Evolutionary conservation across 2,888 invertebrate genomes (phyloP), one percentile per base, ranked within the genome.

Genomic region (Leucophenga maculata): DNA sequence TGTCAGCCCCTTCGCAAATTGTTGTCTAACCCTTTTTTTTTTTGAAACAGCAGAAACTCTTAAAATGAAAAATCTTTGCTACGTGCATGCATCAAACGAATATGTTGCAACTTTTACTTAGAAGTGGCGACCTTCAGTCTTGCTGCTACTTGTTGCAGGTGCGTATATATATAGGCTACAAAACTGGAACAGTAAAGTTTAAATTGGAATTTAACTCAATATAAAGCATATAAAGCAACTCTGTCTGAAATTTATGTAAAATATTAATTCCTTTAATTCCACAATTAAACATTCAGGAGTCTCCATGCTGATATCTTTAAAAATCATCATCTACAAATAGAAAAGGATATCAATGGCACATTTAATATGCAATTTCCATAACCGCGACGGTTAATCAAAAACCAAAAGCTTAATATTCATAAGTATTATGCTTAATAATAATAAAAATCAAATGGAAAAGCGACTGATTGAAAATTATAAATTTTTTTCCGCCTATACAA

Each of bases 51-150:
- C n/a, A 14, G 6, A 50, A 50, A 50, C 8, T 1, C 50, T n/a
- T n/a, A 16, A n/a, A n/a, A 16, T 1, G 11, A 3, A 39, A 39
- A 39, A 39, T 39, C 39, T 39, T 39, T 50, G 65, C 59, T 70
- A 74, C 77, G 75, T 79, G 82, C 75, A 72, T 76, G 80, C 80
- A 75, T 54, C 79, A 83, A 79, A 81, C 77, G 79, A 75, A 69
- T 70, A 70, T 71, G 65, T 52, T 18, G 31, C 14, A 31, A 48
- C 65, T 66, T 72, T 69, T 68, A 48, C 16, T 60, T 65, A 67
- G 68, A 70, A 9, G 6, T 32, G 31, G n/a, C 31, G 16, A 60
- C 16, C 69, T 69, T 69, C 71, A 69, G 68, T 16, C 9, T 16
- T 65, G 39, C 3, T 11, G 39, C 39, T 39, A 39, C 9, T 39